Base-by-base conservation (phyloP, 1,140 invertebrate genomes). In the Drosophila aff. region DNA sequence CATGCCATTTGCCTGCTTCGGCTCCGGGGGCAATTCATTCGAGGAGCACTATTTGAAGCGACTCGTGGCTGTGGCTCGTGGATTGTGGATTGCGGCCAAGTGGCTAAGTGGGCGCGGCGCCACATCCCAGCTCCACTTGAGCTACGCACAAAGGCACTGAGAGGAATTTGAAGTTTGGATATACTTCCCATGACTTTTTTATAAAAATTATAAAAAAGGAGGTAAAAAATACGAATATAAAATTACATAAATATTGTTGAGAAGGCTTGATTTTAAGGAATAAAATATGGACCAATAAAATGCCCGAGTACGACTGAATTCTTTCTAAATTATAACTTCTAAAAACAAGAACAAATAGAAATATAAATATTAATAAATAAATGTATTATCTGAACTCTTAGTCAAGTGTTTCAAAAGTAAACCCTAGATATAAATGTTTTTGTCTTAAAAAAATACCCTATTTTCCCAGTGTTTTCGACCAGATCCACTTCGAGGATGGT, bases 61-160 rank as follows among this genome's bases (percentile, higher is more conserved):
- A 55, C 64, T 57, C 53, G 67, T 33, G 36, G 18, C 4, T 26
- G 53, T 26, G 53, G 53, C 53, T 40, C 53, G 53, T 57, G 53
- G 53, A 3, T n/a, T n/a, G 33, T 40, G 52, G 18, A 57, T 57
- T 36, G 50, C 21, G 47, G 21, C 60, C 49, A 73, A 72, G 60
- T 69, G 61, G 66, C 69, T 74, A 87, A 84, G 81, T 90, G 84
- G 86, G 85, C 85, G 80, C 73, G 81, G 84, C 83, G 84, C 84
- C 84, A 78, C 61, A 44, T 38, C 62, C 50, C 43, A 74, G 71
- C 44, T 75, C 57, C 62, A 73, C 63, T 81, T 77, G 52, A 82
- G 66, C 38, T 33, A 63, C 55, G 55, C 41, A 44, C 44, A 49
- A 67, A 44, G 21, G 21, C 18, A 57, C 59, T 15, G 18, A 82